phyloP scores from a whole-genome alignment of 1,140 invertebrate species.

The Lysiphlebus fabarum region DNA sequence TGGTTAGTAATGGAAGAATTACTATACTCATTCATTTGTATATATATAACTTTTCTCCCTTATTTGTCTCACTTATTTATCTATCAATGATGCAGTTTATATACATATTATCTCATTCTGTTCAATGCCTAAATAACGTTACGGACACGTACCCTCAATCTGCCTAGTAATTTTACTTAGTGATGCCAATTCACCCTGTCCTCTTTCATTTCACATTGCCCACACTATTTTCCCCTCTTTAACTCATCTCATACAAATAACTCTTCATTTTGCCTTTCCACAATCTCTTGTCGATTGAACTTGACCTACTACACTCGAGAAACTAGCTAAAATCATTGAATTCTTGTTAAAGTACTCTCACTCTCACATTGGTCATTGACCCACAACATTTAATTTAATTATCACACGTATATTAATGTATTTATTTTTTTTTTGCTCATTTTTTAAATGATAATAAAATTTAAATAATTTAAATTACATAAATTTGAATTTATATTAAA shows the following conservation, averaged over 20 bases:
- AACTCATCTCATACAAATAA: not conserved
- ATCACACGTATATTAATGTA: not conserved
- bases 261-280: too few relatives aligned
- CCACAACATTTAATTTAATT: slow-evolving; percentile 5
- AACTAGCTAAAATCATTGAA: slow-evolving; percentile 37
- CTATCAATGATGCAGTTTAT: slow-evolving; percentile 15
- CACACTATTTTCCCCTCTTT: slow-evolving; percentile 19
- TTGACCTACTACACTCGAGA: slow-evolving; percentile 40
- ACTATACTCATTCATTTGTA: slow-evolving; percentile 27
- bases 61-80: slow-evolving; percentile 2
- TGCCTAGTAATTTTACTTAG: slow-evolving; percentile 24
- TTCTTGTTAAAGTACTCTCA: slow-evolving; percentile 35
- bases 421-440: not conserved
- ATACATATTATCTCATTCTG: slow-evolving; percentile 26
- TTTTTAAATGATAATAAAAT: too few relatives aligned
- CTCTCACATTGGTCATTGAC: slow-evolving; percentile 38
- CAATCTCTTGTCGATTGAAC: slow-evolving; percentile 34
- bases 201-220: slow-evolving; percentile 19
- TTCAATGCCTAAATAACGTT: slow-evolving; percentile 20
- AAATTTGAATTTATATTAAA: too few relatives aligned
- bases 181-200: slow-evolving; percentile 20
- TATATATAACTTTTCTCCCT: slow-evolving; percentile 21
- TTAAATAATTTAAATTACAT: too few relatives aligned
- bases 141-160: slow-evolving; percentile 24
- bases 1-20: slow-evolving; percentile 38